These are phyloP conservation scores for Augiades crinisus DNA, from an alignment of 2,888 invertebrate genomes.

Conservation along the genomic window DNA sequence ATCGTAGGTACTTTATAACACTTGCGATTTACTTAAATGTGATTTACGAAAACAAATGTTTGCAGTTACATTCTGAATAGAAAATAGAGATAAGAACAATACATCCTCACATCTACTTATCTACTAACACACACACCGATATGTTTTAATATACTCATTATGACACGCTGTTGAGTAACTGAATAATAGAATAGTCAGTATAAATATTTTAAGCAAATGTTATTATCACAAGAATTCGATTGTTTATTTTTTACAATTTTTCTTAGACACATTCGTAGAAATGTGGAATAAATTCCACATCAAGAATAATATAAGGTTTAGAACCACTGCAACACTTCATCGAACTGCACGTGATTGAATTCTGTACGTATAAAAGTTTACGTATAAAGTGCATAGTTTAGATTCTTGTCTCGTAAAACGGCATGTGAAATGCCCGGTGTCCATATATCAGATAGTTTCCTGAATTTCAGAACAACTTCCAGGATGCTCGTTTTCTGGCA, in stretches of 20 bases:
- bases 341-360: conserved; percentile 65
- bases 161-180: background rate
- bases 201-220: too few species aligned
- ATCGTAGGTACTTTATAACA: too few species aligned
- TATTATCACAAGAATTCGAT: too few species aligned
- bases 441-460: conserved; percentile 13
- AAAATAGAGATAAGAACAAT: conserved; percentile 21
- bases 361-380: conserved; percentile 60
- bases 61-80: conserved; percentile 32
- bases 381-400: conserved; percentile 60
- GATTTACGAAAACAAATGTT: too few species aligned
- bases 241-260: too few species aligned
- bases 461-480: conserved; percentile 11
- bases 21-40: too few species aligned
- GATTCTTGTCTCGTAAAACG: conserved; percentile 39
- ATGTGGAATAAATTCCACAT: too few species aligned
- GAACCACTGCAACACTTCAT: conserved; percentile 39
- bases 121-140: background rate
- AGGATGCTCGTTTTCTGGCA: background rate
- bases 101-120: conserved; percentile 2
- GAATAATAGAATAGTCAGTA: too few species aligned
- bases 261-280: too few species aligned
- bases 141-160: background rate
- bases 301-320: too few species aligned
- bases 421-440: conserved; percentile 29